These are phyloP conservation scores for Spinus olivaceus DNA, from an alignment of 2,797 vertebrate species.

Conservation along the genomic window DNA sequence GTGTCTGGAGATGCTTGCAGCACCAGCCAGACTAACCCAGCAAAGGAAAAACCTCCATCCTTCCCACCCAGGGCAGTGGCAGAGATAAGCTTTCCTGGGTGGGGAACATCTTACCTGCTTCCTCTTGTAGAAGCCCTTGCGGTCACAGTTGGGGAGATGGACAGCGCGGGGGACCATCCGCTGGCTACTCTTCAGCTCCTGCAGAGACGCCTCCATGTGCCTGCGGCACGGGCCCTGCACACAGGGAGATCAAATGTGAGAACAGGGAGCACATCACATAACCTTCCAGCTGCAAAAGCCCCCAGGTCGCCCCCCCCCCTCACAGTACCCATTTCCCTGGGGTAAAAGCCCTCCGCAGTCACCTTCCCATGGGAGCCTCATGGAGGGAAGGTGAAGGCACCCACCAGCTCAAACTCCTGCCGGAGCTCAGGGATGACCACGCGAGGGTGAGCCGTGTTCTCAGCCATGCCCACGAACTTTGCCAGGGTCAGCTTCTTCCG, in stretches of 20 bases:
- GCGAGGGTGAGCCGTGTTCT: slow-evolving; percentile 85
- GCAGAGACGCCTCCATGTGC: slow-evolving; percentile 93
- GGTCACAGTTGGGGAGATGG: slow-evolving; percentile 97
- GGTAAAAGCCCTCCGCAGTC: not conserved
- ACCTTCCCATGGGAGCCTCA: rapidly evolving
- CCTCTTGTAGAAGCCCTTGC: slow-evolving; percentile 97
- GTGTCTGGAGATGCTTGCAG: not conserved
- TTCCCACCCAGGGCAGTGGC: not conserved
- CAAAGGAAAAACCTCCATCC: not conserved
- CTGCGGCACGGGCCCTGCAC: slow-evolving; percentile 92
- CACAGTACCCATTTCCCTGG: rapidly evolving
- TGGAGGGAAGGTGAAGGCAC: slow-evolving; percentile 2
- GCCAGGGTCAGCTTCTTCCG: slow-evolving; percentile 85
- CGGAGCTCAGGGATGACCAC: slow-evolving; percentile 78
- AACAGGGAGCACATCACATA: not conserved
- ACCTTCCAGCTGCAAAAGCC: not conserved
- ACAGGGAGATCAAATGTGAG: not conserved
- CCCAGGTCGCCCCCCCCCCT: no score
- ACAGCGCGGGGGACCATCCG: slow-evolving; percentile 87
- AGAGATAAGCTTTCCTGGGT: not conserved
- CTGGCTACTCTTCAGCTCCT: slow-evolving; percentile 92
- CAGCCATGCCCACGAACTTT: slow-evolving; percentile 76
- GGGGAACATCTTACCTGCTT: slow-evolving; percentile 84
- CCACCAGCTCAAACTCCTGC: slow-evolving; percentile 93
- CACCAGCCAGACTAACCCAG: not conserved